Conservation (phyloP, 2,888 invertebrate species). For the Odontocerum albicorne region DNA sequence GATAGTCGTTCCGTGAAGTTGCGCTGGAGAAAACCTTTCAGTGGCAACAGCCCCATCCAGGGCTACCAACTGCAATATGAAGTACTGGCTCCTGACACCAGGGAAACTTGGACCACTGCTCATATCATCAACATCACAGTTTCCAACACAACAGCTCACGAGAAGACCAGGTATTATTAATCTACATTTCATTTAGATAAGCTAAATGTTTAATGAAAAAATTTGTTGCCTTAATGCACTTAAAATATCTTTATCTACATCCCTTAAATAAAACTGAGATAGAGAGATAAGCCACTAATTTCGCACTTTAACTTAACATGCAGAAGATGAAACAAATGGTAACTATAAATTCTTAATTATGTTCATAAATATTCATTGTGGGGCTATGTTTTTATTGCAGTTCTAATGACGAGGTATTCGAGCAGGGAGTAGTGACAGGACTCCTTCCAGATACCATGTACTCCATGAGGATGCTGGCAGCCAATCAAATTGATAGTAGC, state of each 20-base stretch:
- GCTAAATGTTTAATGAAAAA: too few relatives aligned
- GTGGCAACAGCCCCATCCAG: conserved; percentile 78
- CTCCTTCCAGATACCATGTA: conserved; percentile 72
- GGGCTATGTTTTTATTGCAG: conserved; percentile 11
- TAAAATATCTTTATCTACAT: too few relatives aligned
- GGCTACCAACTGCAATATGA: conserved; percentile 78
- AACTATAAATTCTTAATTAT: too few relatives aligned
- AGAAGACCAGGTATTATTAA: too few relatives aligned
- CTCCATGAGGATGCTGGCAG: conserved; percentile 69
- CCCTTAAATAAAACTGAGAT: neutral
- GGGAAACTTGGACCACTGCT: conserved; percentile 58
- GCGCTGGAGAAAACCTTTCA: conserved; percentile 74
- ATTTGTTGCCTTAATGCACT: too few relatives aligned
- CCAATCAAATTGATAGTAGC: conserved; percentile 72
- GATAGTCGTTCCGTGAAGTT: conserved; percentile 62
- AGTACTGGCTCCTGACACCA: conserved; percentile 57
- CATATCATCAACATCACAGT: conserved; percentile 61
- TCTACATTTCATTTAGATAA: too few relatives aligned
- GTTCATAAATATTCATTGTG: too few relatives aligned
- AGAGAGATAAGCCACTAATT: neutral
- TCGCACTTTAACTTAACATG: neutral
- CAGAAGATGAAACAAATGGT: too few relatives aligned
- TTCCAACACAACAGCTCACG: conserved; percentile 39
- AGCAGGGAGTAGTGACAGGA: conserved; percentile 39
- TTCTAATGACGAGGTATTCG: conserved; percentile 21